Evolutionary conservation across 2,888 invertebrate species (phyloP).

Genomic region (Mystacides longicornis): DNA sequence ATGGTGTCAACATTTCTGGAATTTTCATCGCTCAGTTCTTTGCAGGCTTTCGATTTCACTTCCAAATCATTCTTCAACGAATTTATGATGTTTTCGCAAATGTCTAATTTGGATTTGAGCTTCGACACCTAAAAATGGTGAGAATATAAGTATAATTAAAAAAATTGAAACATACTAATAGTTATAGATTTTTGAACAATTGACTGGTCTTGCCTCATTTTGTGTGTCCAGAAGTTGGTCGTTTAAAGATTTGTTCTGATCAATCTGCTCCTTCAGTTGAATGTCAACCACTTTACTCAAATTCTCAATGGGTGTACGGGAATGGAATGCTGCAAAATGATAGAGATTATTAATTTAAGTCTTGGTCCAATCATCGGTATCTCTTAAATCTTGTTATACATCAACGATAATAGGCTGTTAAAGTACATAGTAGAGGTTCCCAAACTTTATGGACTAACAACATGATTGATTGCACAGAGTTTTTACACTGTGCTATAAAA

Average conservation of each 20-base stretch:
- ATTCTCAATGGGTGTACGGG: slow-evolving; percentile 28
- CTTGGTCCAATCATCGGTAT: no score
- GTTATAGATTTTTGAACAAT: no score
- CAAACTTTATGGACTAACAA: no score
- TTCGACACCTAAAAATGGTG: background rate
- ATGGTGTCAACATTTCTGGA: background rate
- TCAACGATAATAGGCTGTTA: no score
- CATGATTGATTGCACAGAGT: no score
- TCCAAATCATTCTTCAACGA: background rate
- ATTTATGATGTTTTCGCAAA: background rate
- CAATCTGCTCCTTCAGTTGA: slow-evolving; percentile 33
- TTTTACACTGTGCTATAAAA: no score
- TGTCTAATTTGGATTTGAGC: background rate
- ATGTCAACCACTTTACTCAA: slow-evolving; percentile 38
- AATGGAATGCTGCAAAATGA: background rate
- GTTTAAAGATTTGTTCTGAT: slow-evolving; percentile 10
- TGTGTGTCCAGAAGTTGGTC: slow-evolving; percentile 5
- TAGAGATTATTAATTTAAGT: no score
- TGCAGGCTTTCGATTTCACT: background rate
- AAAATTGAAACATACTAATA: no score
- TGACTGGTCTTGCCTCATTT: background rate
- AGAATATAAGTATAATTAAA: no score
- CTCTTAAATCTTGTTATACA: no score
- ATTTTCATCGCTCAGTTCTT: slow-evolving; percentile 1
- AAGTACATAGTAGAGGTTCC: no score